Conservation (phyloP, 2,888 invertebrate genomes). For the Watsonalla binaria region DNA sequence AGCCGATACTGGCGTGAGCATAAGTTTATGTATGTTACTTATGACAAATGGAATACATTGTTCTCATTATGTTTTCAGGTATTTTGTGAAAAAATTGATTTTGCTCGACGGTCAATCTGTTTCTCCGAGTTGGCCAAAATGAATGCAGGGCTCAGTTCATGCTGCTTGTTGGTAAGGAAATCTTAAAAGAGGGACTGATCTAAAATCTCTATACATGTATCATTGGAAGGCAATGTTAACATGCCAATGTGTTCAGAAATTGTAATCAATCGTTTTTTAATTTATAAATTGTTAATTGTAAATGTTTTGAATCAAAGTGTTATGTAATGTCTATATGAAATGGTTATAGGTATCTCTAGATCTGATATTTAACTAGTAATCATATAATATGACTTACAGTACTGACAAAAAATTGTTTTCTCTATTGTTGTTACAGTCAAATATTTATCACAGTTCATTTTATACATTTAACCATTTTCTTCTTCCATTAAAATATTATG, state of each 20-base stretch:
- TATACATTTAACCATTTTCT: no score
- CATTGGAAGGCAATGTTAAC: conserved; percentile 6
- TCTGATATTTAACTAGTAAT: no score
- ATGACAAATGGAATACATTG: no score
- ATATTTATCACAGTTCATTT: no score
- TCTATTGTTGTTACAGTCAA: no score
- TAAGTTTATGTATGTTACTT: no score
- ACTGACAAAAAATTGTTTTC: no score
- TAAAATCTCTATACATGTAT: neutral
- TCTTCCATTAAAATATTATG: no score
- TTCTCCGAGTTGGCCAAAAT: conserved; percentile 89
- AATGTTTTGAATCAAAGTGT: no score
- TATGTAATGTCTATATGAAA: neutral
- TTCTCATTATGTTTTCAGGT: conserved; percentile 72
- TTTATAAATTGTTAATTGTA: neutral
- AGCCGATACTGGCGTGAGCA: no score
- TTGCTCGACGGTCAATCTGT: conserved; percentile 86
- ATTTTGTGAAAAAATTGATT: conserved; percentile 91
- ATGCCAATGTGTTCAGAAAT: neutral
- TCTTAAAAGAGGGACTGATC: conserved; percentile 15
- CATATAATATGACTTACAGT: no score
- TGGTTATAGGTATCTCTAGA: neutral
- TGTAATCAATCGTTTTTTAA: neutral
- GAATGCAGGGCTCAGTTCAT: conserved; percentile 88
- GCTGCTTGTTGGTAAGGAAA: conserved; percentile 84